Evolutionary conservation across 2,888 invertebrate species (phyloP).

Genomic region (Himalopsyche japonica): DNA sequence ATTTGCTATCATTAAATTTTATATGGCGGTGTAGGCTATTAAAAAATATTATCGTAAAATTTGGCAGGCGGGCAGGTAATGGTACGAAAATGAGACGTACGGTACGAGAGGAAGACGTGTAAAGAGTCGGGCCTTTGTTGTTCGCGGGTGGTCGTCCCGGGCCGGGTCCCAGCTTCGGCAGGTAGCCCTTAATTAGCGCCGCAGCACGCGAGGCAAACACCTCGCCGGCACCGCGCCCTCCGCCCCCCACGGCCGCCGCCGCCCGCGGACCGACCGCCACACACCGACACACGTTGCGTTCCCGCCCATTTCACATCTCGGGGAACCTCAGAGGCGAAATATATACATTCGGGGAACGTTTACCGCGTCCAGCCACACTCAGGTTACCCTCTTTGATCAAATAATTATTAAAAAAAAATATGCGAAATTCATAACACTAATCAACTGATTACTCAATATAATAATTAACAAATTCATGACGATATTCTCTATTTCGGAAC

Average conservation of each 20-base stretch:
- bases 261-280: not conserved
- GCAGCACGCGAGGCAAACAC: not conserved
- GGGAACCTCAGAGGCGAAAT: not conserved
- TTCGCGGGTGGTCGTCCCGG: not conserved
- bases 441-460: too few species aligned
- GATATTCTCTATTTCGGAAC: too few species aligned
- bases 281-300: not conserved
- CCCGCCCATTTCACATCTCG: not conserved
- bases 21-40: not conserved
- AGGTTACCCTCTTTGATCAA: not conserved
- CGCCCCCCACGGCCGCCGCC: not conserved
- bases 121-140: not conserved
- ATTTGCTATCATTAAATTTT: not conserved
- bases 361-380: not conserved
- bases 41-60: slow-evolving; percentile 1
- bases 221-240: not conserved
- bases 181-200: slow-evolving; percentile 1
- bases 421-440: not conserved
- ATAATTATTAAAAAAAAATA: not conserved
- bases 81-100: not conserved
- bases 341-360: not conserved
- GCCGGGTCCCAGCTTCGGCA: not conserved
- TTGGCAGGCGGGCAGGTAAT: not conserved
- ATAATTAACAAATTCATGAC: too few species aligned
- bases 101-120: not conserved